Percentiles rank a stretch among this genome's conserved stretches.
Evolutionary conservation across 2,113 vertebrate genomes (phyloP).

Genomic region (Campylorhamphus procurvoides): DNA sequence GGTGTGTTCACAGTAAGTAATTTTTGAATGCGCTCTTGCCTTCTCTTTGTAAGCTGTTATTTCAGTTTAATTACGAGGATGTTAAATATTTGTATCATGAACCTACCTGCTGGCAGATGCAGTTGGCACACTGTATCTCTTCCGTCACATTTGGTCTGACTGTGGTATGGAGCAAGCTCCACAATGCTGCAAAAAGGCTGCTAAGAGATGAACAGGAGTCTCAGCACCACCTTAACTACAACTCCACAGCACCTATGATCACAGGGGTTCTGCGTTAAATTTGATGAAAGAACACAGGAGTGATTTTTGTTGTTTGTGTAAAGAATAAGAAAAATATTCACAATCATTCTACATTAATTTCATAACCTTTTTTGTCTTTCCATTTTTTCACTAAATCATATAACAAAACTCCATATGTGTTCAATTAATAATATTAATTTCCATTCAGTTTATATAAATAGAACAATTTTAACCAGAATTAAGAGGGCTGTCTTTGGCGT

Average conservation of each 20-base stretch:
- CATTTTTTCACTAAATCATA: background rate
- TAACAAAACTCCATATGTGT: background rate
- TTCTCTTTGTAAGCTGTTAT: background rate
- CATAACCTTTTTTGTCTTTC: background rate
- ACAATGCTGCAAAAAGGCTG: background rate
- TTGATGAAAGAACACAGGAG: background rate
- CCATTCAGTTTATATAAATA: background rate
- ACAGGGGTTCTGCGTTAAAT: fast-evolving
- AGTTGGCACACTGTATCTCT: background rate
- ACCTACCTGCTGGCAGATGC: background rate
- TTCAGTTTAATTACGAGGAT: background rate
- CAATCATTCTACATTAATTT: background rate
- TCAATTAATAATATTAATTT: background rate
- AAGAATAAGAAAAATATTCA: background rate
- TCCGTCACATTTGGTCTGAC: background rate
- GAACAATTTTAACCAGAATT: background rate
- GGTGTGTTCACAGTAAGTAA: background rate
- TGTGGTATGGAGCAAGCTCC: background rate
- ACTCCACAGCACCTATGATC: fast-evolving
- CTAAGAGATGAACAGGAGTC: background rate
- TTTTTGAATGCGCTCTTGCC: background rate
- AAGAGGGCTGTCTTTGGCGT: background rate
- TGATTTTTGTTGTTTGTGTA: background rate
- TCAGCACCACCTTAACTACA: background rate
- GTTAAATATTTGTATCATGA: background rate